phyloP scores from a whole-genome alignment of 2,888 invertebrate species.

The Cosmia pyralina region DNA sequence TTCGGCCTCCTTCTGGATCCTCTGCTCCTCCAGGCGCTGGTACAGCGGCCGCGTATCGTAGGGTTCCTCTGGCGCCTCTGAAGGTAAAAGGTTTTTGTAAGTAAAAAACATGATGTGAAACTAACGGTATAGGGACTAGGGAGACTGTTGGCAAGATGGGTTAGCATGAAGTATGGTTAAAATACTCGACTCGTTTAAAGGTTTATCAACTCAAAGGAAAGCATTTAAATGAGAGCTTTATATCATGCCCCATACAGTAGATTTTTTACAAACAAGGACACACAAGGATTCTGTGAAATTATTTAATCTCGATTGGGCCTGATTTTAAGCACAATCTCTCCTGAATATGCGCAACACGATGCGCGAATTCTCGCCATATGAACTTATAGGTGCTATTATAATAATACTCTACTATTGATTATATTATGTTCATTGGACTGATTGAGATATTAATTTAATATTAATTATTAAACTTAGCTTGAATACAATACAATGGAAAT shows the following conservation, averaged over 20 bases:
- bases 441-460: too few relatives aligned
- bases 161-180: too few relatives aligned
- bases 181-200: not conserved
- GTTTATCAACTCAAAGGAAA: not conserved
- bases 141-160: not conserved
- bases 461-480: not conserved
- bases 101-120: not conserved
- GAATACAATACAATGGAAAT: slow-evolving; percentile 4
- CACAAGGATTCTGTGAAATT: not conserved
- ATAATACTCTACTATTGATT: not conserved
- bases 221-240: not conserved
- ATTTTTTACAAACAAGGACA: not conserved
- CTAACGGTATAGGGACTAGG: too few relatives aligned
- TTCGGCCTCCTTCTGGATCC: slow-evolving; percentile 97
- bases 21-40: slow-evolving; percentile 97
- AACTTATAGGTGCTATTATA: not conserved
- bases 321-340: not conserved
- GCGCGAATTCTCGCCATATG: not conserved
- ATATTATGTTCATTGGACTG: not conserved
- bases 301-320: too few relatives aligned
- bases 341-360: not conserved
- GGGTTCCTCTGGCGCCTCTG: slow-evolving; percentile 96
- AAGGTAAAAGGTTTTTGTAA: slow-evolving; percentile 51
- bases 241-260: not conserved
- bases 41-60: slow-evolving; percentile 96